Percentiles rank a stretch among this genome's conserved stretches.
These are phyloP conservation scores for Hippolais icterina DNA, from an alignment of 2,113 vertebrate species.

Conservation along the genomic window DNA sequence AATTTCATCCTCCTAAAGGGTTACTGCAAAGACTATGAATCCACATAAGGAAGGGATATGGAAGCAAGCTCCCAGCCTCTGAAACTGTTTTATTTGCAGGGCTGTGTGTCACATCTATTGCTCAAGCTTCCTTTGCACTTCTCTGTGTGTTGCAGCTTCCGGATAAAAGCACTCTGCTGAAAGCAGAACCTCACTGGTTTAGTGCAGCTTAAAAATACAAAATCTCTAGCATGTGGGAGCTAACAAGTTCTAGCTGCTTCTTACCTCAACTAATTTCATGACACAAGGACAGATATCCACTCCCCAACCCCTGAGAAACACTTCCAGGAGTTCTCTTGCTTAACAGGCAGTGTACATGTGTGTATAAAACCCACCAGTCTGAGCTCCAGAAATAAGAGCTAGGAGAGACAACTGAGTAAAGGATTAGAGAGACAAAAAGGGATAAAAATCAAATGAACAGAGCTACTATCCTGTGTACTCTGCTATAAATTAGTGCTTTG, in stretches of 20 bases:
- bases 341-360: background rate
- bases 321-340: background rate
- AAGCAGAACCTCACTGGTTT: background rate
- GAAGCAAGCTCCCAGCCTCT: background rate
- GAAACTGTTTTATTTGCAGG: background rate
- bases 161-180: background rate
- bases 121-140: background rate
- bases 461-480: background rate
- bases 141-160: background rate
- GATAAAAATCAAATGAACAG: background rate
- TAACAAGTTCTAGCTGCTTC: background rate
- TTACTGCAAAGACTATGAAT: background rate
- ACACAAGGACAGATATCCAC: too few species aligned
- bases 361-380: background rate
- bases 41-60: background rate
- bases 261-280: background rate
- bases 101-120: accelerated
- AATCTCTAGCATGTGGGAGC: background rate
- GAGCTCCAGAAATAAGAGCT: background rate
- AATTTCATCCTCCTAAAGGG: background rate
- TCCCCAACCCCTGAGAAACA: background rate
- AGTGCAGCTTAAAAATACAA: background rate
- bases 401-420: background rate
- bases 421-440: background rate
- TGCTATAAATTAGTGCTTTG: background rate